Evolutionary conservation across 2,888 invertebrate genomes (phyloP).

Genomic region (Ichneumon xanthorius): DNA sequence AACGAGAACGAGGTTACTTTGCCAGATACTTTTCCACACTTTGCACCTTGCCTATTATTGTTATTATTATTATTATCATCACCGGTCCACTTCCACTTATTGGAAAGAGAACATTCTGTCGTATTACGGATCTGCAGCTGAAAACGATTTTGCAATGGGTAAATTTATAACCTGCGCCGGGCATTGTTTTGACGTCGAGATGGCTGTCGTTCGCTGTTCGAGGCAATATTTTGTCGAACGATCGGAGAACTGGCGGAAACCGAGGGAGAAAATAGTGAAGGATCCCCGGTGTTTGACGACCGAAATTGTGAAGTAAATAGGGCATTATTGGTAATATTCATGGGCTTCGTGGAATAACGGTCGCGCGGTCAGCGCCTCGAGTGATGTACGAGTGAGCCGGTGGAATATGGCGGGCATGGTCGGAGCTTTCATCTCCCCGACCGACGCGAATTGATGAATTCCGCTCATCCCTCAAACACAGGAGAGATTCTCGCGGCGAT

Average conservation of each 20-base stretch:
- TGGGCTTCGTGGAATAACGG: conserved; percentile 44
- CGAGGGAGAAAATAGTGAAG: background rate
- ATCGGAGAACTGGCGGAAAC: background rate
- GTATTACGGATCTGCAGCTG: background rate
- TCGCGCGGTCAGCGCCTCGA: conserved; percentile 19
- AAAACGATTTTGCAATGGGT: background rate
- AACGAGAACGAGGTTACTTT: conserved; percentile 23
- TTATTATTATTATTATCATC: background rate
- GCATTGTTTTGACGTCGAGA: background rate
- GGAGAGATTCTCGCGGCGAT: conserved; percentile 17
- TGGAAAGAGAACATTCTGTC: background rate
- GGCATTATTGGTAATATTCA: conserved; percentile 72
- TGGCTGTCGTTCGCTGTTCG: background rate
- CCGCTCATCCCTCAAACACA: conserved; percentile 67
- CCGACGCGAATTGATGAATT: conserved; percentile 73
- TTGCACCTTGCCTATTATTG: background rate
- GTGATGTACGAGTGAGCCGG: conserved; percentile 60
- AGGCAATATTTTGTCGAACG: background rate
- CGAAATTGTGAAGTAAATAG: conserved; percentile 70
- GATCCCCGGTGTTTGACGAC: conserved; percentile 10
- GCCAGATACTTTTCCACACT: conserved; percentile 20
- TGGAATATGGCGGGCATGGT: conserved; percentile 56
- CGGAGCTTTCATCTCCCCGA: conserved; percentile 68
- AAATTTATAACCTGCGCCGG: background rate
- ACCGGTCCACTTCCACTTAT: background rate